These are phyloP conservation scores for Nudaria mundana DNA, from an alignment of 2,888 invertebrate genomes.

Conservation along the genomic window DNA sequence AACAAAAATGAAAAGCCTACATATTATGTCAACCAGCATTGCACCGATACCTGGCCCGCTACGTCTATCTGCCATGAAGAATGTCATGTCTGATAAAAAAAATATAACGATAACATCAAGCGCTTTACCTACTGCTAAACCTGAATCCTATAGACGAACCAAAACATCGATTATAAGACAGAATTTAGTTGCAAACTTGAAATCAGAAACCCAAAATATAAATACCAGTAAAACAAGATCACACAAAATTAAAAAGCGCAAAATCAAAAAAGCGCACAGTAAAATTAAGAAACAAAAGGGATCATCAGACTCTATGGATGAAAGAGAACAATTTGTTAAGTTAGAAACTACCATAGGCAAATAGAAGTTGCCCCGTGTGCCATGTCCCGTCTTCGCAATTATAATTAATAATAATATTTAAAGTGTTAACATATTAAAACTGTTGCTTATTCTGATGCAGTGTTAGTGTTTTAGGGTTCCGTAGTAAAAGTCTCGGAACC, in stretches of 20 bases:
- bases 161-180: conserved; percentile 7
- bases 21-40: conserved; percentile 15
- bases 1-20: conserved; percentile 38
- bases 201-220: neutral
- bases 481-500: too few relatives aligned
- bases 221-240: neutral
- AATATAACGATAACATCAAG: conserved; percentile 7
- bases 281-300: conserved; percentile 29
- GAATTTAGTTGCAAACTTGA: conserved; percentile 2
- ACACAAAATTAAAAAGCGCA: neutral
- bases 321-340: conserved; percentile 1
- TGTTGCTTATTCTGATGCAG: too few relatives aligned
- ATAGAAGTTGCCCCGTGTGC: too few relatives aligned
- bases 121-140: conserved; percentile 20
- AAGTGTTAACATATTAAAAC: too few relatives aligned
- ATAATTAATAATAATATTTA: too few relatives aligned
- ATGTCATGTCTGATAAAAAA: conserved; percentile 29
- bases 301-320: neutral
- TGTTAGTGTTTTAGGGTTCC: too few relatives aligned
- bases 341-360: neutral
- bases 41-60: neutral
- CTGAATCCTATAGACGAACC: conserved; percentile 28
- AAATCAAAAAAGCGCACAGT: conserved; percentile 31
- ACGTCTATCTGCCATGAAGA: conserved; percentile 12
- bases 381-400: too few relatives aligned